These are phyloP conservation scores for Argyra leucocephala DNA, from an alignment of 2,888 invertebrate genomes.

Conservation along the genomic window DNA sequence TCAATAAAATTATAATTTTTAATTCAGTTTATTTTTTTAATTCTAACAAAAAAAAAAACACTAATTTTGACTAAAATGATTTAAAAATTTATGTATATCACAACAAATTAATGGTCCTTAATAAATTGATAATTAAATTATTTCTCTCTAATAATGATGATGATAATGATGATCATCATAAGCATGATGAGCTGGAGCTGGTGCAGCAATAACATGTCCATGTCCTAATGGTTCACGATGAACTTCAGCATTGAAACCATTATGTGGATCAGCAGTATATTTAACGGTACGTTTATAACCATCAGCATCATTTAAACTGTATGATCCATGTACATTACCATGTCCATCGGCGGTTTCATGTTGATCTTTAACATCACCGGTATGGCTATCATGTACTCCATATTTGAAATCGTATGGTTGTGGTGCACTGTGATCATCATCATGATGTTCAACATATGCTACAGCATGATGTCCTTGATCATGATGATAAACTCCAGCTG, in stretches of 20 bases:
- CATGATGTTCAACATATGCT: neutral
- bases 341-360: constrained; percentile 45
- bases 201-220: neutral
- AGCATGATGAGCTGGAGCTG: neutral
- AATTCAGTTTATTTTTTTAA: too few relatives aligned
- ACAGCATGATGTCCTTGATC: constrained; percentile 11
- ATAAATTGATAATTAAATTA: neutral
- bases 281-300: constrained; percentile 48
- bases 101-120: neutral
- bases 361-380: constrained; percentile 48
- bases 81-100: neutral
- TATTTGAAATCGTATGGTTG: constrained; percentile 45
- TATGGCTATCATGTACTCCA: constrained; percentile 45
- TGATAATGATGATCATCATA: neutral
- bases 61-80: too few relatives aligned
- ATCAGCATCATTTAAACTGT: constrained; percentile 48
- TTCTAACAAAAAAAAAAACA: too few relatives aligned
- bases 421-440: constrained; percentile 29
- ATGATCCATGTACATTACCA: constrained; percentile 47
- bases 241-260: constrained; percentile 51
- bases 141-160: neutral
- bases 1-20: too few relatives aligned
- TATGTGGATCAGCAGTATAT: constrained; percentile 47
- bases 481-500: neutral
- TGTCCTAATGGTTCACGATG: constrained; percentile 42